A percentile compares a stretch with the other conserved stretches of the same genome.
These are phyloP conservation scores for Belgica antarctica DNA, from an alignment of 2,888 invertebrate species.

Conservation along the genomic window DNA sequence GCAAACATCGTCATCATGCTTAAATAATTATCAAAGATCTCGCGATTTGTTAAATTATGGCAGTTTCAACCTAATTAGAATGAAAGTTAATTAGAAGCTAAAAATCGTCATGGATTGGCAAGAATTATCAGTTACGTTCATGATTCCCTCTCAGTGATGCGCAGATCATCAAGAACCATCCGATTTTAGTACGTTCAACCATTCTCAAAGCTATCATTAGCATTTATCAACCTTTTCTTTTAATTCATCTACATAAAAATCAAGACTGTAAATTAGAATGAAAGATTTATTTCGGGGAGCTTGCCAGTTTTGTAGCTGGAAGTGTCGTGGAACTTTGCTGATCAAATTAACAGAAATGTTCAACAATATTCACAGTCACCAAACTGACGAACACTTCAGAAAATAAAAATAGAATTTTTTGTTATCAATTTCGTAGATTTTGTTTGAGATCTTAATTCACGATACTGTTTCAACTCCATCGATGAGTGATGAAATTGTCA, in stretches of 20 bases:
- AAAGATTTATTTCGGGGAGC: too few species aligned
- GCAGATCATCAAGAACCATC: background rate
- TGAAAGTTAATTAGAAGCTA: background rate
- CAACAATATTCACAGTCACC: background rate
- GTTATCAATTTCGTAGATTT: too few species aligned
- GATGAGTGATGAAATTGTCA: background rate
- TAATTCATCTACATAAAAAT: background rate
- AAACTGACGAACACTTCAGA: too few species aligned
- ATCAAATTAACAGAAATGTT: too few species aligned
- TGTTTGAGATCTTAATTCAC: conserved; percentile 7
- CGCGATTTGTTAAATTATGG: conserved; percentile 2
- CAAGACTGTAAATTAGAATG: background rate
- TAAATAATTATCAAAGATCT: conserved; percentile 10
- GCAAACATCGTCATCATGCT: background rate
- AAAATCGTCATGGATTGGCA: conserved; percentile 1
- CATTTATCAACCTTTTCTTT: too few species aligned
- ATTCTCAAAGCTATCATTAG: too few species aligned
- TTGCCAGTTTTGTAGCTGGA: too few species aligned
- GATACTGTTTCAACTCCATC: background rate
- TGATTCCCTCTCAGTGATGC: background rate
- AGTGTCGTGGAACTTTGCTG: too few species aligned
- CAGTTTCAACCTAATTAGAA: conserved; percentile 3
- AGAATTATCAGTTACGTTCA: background rate
- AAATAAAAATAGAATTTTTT: too few species aligned
- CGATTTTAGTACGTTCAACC: background rate